Evolutionary conservation across 2,888 invertebrate genomes (phyloP), one percentile per base, ranked within the genome.

Genomic region (Caenorhabditis sp.): DNA sequence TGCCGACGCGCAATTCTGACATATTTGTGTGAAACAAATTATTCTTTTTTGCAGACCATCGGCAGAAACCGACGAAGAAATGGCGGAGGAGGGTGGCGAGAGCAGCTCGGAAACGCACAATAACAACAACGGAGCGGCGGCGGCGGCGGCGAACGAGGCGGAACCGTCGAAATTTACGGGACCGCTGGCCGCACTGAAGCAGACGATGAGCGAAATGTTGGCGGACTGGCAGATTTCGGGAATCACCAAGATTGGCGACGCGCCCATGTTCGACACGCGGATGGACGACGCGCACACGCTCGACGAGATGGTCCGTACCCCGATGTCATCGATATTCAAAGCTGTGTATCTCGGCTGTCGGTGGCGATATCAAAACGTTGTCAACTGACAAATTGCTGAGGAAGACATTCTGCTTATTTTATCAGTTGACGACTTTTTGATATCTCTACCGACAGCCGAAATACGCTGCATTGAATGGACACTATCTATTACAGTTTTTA

Each of bases 131-230:
- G 37, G 13, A 4, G 37, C n/a, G 9, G 37, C 37, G 7, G 37
- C 37, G 8, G 13, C 41, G 15, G 3, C 15, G 17, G n/a, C 3
- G 15, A 41, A 15, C 30, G 15, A 41, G 3, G 8, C 52, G 39
- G 39, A 24, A 39, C n/a, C 17, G 11, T 15, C 27, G 5, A 55
- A 39, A 32, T 70, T 70, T 59, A 20, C 17, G 0, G 70, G 70
- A n/a, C 59, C 45, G 11, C 37, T 53, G n/a, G 59, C 32, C 7
- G 26, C 52, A 1, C n/a, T 70, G 37, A 59, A 70, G 35, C 7
- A 20, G 32, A 45, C 45, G 24, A 70, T 70, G 70, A 50, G 22
- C 45, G 70, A 70, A 8, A 35, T 70, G n/a, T 27, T 71, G 37
- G 13, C 1, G 17, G 61, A 61, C 30, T 62, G 46, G 39, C 45